Evolutionary conservation across 2,113 vertebrate genomes (phyloP), one percentile per base, ranked within the genome.

Genomic region (Forbesichthys agassizii): DNA sequence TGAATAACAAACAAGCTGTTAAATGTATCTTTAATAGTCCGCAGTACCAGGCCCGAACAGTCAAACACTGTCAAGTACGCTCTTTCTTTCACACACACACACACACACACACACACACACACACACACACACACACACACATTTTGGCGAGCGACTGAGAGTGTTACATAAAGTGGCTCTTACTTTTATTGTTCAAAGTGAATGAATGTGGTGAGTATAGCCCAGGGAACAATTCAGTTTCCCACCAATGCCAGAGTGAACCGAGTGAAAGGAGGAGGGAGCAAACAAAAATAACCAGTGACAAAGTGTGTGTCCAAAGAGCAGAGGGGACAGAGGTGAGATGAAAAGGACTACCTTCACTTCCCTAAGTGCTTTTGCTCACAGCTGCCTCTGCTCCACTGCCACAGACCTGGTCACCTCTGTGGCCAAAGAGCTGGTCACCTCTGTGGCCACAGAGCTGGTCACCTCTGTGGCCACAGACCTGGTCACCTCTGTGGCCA

Each of bases 191-290:
- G 84, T 89, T 88, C 79, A 46, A 74, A 53, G 69, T 79, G 78
- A 89, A 89, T 90, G 86, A 89, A 86, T 86, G 86, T 89, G 81
- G 86, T 58, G 51, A 82, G 83, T 84, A 78, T 78, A 87, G 85
- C 84, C 73, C 87, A 91, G 90, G 90, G 91, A 91, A 89, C 86
- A 86, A 91, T 90, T 88, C 88, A 63, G 89, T 84, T 90, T 90
- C 90, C 88, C 87, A 88, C 84, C 84, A 76, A 71, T 78, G 77
- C 70, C 64, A 66, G 71, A 86, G 73, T 54, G 74, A 82, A 82
- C 66, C 71, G 55, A 83, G 68, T 77, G 66, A 75, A 81, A 78
- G 76, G 61, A 70, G 71, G 75, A 87, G 75, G 73, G 85, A 86
- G 75, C 82, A 76, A 77, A 79, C 82, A 89, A 72, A 80, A 76